Evolutionary conservation across 2,888 invertebrate genomes (phyloP).

Genomic region (Rapana venosa): DNA sequence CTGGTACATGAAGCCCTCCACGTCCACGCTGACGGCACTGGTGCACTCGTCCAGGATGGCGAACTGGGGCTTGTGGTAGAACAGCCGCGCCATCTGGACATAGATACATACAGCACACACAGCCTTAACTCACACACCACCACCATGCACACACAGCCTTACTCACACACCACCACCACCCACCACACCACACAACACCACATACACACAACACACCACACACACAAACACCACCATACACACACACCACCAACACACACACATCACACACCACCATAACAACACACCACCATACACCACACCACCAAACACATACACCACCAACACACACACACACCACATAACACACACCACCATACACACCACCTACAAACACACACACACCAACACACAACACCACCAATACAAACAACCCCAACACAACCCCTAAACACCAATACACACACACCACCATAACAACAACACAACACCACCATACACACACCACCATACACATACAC

Average conservation of each 20-base stretch:
- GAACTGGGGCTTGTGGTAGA: slow-evolving; percentile 98
- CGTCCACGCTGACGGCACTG: slow-evolving; percentile 98
- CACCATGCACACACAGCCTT: background rate
- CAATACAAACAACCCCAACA: too few relatives aligned
- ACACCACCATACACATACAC: too few relatives aligned
- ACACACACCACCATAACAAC: too few relatives aligned
- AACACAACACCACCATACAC: too few relatives aligned
- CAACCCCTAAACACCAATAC: too few relatives aligned
- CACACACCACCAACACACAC: background rate
- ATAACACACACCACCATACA: too few relatives aligned
- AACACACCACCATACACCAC: background rate
- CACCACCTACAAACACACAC: too few relatives aligned
- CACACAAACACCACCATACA: background rate
- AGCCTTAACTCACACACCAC: background rate
- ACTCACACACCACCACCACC: slow-evolving; percentile 8
- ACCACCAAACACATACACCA: too few relatives aligned
- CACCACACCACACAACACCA: too few relatives aligned
- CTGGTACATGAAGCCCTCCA: slow-evolving; percentile 97
- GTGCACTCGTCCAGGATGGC: slow-evolving; percentile 99
- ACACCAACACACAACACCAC: too few relatives aligned
- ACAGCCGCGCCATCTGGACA: slow-evolving; percentile 92
- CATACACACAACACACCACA: background rate
- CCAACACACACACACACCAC: too few relatives aligned
- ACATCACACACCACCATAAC: background rate
- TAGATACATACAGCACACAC: background rate